Conservation (phyloP, 2,888 invertebrate species). For the Stenolophus ochropezus region DNA sequence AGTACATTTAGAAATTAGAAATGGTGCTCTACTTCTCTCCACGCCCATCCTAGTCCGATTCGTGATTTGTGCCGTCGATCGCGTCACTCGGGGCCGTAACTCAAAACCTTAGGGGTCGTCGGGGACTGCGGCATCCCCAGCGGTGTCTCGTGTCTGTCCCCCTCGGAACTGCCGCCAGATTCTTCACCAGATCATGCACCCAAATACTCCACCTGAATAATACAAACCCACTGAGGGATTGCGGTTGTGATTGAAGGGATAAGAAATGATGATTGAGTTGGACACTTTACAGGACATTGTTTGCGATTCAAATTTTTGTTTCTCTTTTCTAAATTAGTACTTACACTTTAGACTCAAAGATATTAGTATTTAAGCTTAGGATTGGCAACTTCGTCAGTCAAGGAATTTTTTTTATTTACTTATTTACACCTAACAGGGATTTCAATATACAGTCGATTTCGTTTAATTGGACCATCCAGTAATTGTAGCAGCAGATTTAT, state of each 20-base stretch:
- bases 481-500: too few species aligned
- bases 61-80: constrained; percentile 25
- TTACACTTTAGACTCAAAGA: too few species aligned
- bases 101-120: constrained; percentile 55
- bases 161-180: constrained; percentile 39
- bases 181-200: constrained; percentile 47
- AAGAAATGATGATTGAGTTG: neutral
- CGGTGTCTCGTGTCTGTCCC: constrained; percentile 25
- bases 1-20: too few species aligned
- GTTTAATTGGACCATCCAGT: too few species aligned
- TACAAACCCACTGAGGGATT: neutral
- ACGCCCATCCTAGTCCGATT: neutral
- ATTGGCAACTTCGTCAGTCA: too few species aligned
- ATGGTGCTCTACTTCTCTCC: neutral
- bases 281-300: too few species aligned
- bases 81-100: constrained; percentile 26
- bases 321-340: too few species aligned
- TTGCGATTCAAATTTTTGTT: too few species aligned
- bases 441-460: too few species aligned
- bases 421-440: too few species aligned
- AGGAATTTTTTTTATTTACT: too few species aligned
- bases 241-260: neutral
- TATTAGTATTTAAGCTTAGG: too few species aligned
- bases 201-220: constrained; percentile 16
- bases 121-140: constrained; percentile 54